These are phyloP conservation scores for Conus canariensis DNA, from an alignment of 2,888 invertebrate species.

Conservation along the genomic window DNA sequence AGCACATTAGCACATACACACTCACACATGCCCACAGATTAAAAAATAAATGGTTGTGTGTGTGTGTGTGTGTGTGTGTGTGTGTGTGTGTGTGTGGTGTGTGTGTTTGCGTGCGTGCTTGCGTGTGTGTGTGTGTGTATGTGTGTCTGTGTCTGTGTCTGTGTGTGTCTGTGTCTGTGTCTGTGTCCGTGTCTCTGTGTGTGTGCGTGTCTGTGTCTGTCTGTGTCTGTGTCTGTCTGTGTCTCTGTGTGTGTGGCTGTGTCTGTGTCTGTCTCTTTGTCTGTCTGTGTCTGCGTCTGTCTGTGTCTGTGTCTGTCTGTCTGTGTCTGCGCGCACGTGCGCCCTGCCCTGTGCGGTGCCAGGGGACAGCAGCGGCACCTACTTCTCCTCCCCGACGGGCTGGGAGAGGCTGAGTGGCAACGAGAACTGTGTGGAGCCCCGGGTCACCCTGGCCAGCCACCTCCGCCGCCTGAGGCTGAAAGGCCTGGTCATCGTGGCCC, in stretches of 20 bases:
- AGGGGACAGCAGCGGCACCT: conserved; percentile 37
- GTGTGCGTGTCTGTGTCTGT: too few relatives aligned
- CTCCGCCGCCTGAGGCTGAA: conserved; percentile 40
- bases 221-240: too few relatives aligned
- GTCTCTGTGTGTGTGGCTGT: too few relatives aligned
- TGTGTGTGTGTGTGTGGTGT: background rate
- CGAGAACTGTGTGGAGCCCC: conserved; percentile 40
- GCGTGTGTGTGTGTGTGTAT: background rate
- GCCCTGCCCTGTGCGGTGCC: background rate
- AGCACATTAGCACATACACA: background rate
- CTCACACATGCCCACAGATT: background rate
- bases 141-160: too few relatives aligned
- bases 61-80: background rate
- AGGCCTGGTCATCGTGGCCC: conserved; percentile 28
- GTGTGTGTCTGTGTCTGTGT: too few relatives aligned
- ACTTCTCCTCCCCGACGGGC: conserved; percentile 39
- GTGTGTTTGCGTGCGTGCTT: background rate
- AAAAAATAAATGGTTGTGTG: background rate
- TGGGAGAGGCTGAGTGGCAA: conserved; percentile 42
- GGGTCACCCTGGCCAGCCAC: conserved; percentile 38
- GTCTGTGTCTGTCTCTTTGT: too few relatives aligned
- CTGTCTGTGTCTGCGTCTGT: background rate
- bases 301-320: background rate
- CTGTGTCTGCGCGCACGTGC: background rate
- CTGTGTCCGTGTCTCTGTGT: too few relatives aligned